These are phyloP conservation scores for Triplophysa dalaica DNA, from an alignment of 2,113 vertebrate genomes.

Conservation along the genomic window DNA sequence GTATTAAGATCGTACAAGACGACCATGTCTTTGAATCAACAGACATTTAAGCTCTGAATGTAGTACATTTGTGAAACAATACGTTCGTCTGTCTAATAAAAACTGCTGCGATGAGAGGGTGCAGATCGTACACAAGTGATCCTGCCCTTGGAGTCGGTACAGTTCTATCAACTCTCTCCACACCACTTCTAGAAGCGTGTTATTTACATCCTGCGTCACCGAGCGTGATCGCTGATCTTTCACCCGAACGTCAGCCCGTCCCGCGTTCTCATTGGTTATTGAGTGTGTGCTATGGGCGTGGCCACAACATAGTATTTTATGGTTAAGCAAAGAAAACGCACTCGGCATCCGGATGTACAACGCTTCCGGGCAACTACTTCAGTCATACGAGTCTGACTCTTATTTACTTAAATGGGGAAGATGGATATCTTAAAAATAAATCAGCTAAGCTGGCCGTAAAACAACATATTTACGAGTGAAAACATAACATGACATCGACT, in stretches of 20 bases:
- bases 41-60: background rate
- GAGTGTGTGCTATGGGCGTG: constrained; percentile 2
- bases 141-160: background rate
- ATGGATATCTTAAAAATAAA: too few species aligned
- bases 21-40: background rate
- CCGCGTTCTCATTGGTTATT: constrained; percentile 58
- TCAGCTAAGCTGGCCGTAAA: too few species aligned
- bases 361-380: too few species aligned
- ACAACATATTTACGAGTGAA: too few species aligned
- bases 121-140: background rate
- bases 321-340: background rate
- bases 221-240: constrained; percentile 45
- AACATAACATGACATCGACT: too few species aligned
- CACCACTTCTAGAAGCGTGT: background rate
- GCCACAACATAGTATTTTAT: background rate
- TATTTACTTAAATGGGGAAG: too few species aligned
- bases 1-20: background rate
- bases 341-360: too few species aligned
- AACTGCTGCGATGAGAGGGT: background rate
- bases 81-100: background rate
- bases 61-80: background rate
- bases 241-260: constrained; percentile 35
- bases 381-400: too few species aligned
- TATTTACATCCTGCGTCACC: constrained; percentile 36
- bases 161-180: background rate